Evolutionary conservation across 2,113 vertebrate species (phyloP).

Genomic region (Glaucidium brasilianum): DNA sequence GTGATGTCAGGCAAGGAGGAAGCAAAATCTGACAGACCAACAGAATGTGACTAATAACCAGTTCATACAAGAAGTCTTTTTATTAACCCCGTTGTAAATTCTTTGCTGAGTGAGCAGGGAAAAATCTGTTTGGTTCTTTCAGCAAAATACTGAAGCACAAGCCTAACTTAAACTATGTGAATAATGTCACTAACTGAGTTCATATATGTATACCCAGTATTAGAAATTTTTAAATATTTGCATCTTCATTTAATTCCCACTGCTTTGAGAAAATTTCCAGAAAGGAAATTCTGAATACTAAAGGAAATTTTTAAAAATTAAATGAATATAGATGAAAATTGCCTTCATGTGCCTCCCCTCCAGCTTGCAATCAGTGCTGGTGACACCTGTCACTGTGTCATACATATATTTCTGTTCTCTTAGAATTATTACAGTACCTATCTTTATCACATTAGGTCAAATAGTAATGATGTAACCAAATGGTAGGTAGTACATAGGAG

Average conservation of each 20-base stretch:
- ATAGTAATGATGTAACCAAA: not conserved
- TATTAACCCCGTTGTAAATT: not conserved
- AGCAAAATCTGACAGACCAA: not conserved
- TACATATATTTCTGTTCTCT: not conserved
- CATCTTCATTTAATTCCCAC: not conserved
- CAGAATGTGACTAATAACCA: not conserved
- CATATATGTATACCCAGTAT: not conserved
- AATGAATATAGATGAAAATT: not conserved
- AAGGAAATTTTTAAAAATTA: not conserved
- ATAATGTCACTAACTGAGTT: not conserved
- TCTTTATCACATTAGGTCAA: not conserved
- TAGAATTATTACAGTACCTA: not conserved
- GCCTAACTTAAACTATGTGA: not conserved
- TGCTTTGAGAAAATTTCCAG: not conserved
- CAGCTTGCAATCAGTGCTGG: not conserved
- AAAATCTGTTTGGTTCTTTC: not conserved
- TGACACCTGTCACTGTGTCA: not conserved
- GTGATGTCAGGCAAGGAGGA: not conserved
- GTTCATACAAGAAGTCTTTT: slow-evolving; percentile 12
- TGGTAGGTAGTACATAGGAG: not conserved
- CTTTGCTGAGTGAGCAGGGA: not conserved
- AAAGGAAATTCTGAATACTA: not conserved
- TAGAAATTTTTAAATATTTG: not conserved
- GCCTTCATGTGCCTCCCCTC: not conserved
- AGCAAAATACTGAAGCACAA: not conserved